phyloP scores from a whole-genome alignment of 1,140 invertebrate species.

The Saxidomus purpurata region DNA sequence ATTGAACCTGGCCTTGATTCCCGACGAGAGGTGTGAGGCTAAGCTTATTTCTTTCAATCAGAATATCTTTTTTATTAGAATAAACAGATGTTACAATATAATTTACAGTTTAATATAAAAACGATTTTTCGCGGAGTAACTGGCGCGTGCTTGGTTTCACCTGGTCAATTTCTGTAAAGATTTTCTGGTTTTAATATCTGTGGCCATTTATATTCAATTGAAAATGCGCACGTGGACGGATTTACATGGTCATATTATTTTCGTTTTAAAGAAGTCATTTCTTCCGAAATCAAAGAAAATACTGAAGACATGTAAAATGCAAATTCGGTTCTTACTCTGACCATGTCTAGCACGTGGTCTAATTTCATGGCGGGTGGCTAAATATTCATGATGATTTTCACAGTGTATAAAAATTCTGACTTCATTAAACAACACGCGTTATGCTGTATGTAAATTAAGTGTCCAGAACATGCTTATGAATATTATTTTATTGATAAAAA shows the following conservation, averaged over 20 bases:
- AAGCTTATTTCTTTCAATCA: no score
- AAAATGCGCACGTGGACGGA: neutral
- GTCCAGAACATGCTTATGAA: neutral
- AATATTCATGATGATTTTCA: neutral
- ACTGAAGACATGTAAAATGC: neutral
- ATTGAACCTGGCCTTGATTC: no score
- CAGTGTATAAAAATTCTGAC: neutral
- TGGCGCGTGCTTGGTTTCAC: no score
- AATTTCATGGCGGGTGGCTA: constrained; percentile 26
- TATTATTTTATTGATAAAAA: no score
- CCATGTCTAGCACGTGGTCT: neutral
- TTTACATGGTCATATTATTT: neutral
- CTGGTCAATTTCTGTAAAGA: no score
- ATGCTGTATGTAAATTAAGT: neutral
- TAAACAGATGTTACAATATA: no score
- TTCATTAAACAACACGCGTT: neutral
- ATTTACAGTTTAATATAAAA: no score
- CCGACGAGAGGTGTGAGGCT: no score
- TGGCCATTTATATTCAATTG: no score
- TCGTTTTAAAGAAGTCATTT: neutral
- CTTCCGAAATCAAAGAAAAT: neutral
- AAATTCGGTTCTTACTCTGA: neutral
- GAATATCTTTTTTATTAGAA: no score
- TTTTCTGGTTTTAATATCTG: no score
- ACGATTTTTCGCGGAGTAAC: no score